Conservation (phyloP, 2,888 invertebrate genomes). For the Lasioglossum calceatum region DNA sequence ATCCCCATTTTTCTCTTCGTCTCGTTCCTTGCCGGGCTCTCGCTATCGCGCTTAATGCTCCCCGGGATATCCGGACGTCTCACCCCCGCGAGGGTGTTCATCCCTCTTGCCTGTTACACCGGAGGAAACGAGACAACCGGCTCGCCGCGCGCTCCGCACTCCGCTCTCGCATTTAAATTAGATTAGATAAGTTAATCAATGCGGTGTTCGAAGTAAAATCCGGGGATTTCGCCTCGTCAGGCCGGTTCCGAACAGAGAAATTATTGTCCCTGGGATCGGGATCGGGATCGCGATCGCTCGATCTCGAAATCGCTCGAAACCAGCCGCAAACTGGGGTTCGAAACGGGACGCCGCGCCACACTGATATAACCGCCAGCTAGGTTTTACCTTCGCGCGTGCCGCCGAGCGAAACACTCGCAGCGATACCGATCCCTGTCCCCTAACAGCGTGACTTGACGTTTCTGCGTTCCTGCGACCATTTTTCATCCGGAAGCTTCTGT, state of each 20-base stretch:
- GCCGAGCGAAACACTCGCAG: slow-evolving; percentile 10
- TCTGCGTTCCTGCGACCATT: not conserved
- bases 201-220: slow-evolving; percentile 81
- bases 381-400: slow-evolving; percentile 55
- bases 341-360: not conserved
- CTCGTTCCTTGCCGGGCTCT: slow-evolving; percentile 42
- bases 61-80: slow-evolving; percentile 26
- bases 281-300: slow-evolving; percentile 31
- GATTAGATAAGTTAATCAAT: slow-evolving; percentile 84
- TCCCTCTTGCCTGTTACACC: slow-evolving; percentile 10
- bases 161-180: slow-evolving; percentile 81
- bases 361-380: not conserved
- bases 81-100: slow-evolving; percentile 37
- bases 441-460: slow-evolving; percentile 32
- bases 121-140: slow-evolving; percentile 43
- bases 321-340: not conserved
- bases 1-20: slow-evolving; percentile 65
- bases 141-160: slow-evolving; percentile 23
- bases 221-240: slow-evolving; percentile 76
- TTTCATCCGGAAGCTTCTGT: not conserved
- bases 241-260: slow-evolving; percentile 61
- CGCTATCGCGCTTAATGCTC: slow-evolving; percentile 63
- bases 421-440: slow-evolving; percentile 24
- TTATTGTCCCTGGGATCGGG: slow-evolving; percentile 65
- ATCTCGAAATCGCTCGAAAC: slow-evolving; percentile 1